Percentiles rank a stretch among this genome's conserved stretches.
Evolutionary conservation across 2,797 vertebrate genomes (phyloP).

Genomic region (Pelochelys cantorii): DNA sequence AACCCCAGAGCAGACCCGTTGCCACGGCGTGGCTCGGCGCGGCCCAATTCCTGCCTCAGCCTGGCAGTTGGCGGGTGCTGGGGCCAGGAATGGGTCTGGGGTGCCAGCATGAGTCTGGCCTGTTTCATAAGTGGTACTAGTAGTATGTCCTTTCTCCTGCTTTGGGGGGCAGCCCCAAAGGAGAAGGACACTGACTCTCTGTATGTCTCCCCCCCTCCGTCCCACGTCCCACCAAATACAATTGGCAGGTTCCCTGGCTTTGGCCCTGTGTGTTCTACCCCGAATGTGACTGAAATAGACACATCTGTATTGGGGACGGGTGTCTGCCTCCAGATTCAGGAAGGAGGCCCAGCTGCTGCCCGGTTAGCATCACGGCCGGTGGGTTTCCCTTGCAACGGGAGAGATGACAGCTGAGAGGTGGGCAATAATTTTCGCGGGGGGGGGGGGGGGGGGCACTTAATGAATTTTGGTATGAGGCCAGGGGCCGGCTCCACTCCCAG

Average conservation of each 20-base stretch:
- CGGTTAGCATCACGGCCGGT: background rate
- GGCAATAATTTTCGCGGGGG: too few species aligned
- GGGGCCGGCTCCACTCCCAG: too few species aligned
- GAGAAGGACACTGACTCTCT: background rate
- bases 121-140: background rate
- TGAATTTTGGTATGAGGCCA: too few species aligned
- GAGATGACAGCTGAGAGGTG: background rate
- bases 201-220: background rate
- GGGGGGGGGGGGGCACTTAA: too few species aligned
- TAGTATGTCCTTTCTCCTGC: background rate
- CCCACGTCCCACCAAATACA: background rate
- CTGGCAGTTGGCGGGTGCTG: background rate
- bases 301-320: background rate
- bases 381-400: background rate
- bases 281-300: background rate
- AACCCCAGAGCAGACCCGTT: background rate
- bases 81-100: background rate
- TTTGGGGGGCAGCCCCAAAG: background rate
- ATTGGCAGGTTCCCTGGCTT: background rate
- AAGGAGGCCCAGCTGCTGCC: background rate
- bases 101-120: background rate
- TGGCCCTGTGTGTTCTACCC: background rate
- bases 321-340: background rate
- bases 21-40: background rate
- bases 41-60: background rate